These are phyloP conservation scores for Turritopsis rubra DNA, from an alignment of 30 jellyfish, hydroid and myxozoan genomes.

Conservation along the genomic window DNA sequence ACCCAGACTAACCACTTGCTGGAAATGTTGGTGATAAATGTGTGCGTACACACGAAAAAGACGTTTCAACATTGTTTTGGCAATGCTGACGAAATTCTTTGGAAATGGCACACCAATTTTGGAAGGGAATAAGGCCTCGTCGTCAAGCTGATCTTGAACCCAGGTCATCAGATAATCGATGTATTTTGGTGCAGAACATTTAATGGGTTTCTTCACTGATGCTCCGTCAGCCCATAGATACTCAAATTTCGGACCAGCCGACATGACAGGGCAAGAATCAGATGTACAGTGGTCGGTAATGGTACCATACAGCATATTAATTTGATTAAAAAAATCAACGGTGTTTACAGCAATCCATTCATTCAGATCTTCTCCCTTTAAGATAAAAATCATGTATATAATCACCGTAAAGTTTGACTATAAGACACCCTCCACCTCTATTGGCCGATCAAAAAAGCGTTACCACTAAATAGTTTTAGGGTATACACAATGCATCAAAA, in stretches of 20 bases:
- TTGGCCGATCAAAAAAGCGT: too few relatives aligned
- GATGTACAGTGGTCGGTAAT: conserved; percentile 91
- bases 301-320: conserved; percentile 91
- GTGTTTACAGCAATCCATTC: conserved; percentile 99
- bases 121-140: conserved; percentile 91
- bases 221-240: conserved; percentile 99
- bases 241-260: conserved; percentile 99
- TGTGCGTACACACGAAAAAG: conserved; percentile 98
- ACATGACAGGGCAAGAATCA: conserved; percentile 98
- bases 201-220: conserved; percentile 91
- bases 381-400: neutral
- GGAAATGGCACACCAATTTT: conserved; percentile 99
- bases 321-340: conserved; percentile 97
- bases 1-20: conserved; percentile 90
- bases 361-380: conserved; percentile 88
- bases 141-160: conserved; percentile 98
- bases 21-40: conserved; percentile 94
- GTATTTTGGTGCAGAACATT: conserved; percentile 99
- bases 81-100: conserved; percentile 90
- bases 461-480: too few relatives aligned
- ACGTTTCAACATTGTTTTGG: conserved; percentile 88
- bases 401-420: too few relatives aligned
- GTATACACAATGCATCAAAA: too few relatives aligned
- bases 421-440: too few relatives aligned
- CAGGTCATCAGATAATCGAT: conserved; percentile 94